These are phyloP conservation scores for Elysia crispata DNA, from an alignment of 2,888 invertebrate species.

Conservation along the genomic window DNA sequence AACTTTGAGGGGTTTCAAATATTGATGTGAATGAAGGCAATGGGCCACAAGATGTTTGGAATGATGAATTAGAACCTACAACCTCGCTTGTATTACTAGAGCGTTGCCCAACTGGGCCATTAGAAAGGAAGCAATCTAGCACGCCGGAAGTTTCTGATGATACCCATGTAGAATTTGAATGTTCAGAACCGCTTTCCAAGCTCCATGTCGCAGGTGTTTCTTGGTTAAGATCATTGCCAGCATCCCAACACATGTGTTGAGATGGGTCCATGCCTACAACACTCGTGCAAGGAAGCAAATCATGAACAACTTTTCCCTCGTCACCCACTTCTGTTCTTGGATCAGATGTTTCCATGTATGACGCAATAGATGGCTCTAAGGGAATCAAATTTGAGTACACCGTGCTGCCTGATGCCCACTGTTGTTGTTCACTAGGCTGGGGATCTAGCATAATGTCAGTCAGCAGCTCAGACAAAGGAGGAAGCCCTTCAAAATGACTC, in stretches of 20 bases:
- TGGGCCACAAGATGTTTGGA: constrained; percentile 45
- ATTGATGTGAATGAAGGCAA: constrained; percentile 45
- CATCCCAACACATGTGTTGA: constrained; percentile 6
- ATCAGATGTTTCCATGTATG: constrained; percentile 38
- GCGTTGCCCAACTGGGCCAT: constrained; percentile 39
- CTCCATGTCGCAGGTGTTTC: constrained; percentile 29
- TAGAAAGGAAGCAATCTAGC: constrained; percentile 44
- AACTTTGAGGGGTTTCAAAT: constrained; percentile 31
- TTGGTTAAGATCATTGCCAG: neutral
- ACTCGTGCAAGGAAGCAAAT: constrained; percentile 44
- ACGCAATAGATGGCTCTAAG: constrained; percentile 35
- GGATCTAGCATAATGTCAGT: constrained; percentile 49
- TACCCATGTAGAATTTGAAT: constrained; percentile 24
- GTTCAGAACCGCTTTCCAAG: neutral
- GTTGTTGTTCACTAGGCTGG: constrained; percentile 39
- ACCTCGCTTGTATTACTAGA: constrained; percentile 35
- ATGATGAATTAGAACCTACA: constrained; percentile 41
- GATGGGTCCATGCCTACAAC: constrained; percentile 33
- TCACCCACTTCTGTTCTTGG: constrained; percentile 14
- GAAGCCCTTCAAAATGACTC: constrained; percentile 47
- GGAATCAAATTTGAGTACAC: constrained; percentile 24
- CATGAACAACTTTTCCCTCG: constrained; percentile 43
- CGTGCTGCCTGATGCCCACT: constrained; percentile 27
- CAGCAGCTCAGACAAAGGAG: constrained; percentile 46
- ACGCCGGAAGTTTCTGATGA: constrained; percentile 32